A percentile compares a stretch with the other conserved stretches of the same genome.
Evolutionary conservation across 2,113 vertebrate genomes (phyloP).

Genomic region (Nothoprocta pentlandii): DNA sequence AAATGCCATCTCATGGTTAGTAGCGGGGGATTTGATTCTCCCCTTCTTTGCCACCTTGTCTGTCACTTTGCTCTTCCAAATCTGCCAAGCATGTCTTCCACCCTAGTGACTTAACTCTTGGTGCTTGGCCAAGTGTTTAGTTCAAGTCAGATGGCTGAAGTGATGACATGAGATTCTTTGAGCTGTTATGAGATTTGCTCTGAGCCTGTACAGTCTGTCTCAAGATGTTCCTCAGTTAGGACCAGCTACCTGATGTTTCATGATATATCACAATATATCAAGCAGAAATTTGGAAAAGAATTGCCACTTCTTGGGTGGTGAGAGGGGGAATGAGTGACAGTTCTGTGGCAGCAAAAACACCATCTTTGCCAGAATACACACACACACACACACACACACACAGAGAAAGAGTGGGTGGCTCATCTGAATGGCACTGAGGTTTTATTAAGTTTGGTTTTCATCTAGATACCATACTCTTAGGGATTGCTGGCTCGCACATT

Average conservation of each 20-base stretch:
- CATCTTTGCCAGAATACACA: not conserved
- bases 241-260: not conserved
- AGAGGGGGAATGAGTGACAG: not conserved
- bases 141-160: constrained; percentile 9
- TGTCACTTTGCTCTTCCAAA: constrained; percentile 24
- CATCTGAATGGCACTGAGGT: not conserved
- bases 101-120: not conserved
- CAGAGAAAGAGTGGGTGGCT: not conserved
- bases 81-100: not conserved
- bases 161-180: constrained; percentile 15
- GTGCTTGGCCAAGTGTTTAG: constrained; percentile 15
- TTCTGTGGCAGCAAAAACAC: not conserved
- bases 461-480: not conserved
- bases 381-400: no score
- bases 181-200: not conserved
- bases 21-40: not conserved
- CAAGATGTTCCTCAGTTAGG: not conserved
- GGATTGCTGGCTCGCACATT: constrained; percentile 2
- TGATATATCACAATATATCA: not conserved
- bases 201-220: not conserved
- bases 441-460: not conserved
- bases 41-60: not conserved
- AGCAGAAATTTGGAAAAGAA: not conserved
- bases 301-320: not conserved
- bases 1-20: not conserved